Evolutionary conservation across 2,888 invertebrate genomes (phyloP).

Genomic region (Microchrysa polita): DNA sequence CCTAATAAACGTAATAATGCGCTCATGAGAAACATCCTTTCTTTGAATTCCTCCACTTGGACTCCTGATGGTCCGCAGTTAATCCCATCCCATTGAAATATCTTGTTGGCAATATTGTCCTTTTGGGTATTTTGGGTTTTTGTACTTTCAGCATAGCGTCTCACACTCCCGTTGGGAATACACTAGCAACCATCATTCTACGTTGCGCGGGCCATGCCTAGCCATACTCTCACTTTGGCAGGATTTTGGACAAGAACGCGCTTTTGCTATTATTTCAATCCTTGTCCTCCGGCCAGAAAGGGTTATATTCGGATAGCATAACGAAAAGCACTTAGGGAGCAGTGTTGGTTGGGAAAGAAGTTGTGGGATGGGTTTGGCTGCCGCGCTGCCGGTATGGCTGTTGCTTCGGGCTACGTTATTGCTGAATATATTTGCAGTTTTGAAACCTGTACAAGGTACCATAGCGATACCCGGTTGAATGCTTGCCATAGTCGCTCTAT

Average conservation of each 20-base stretch:
- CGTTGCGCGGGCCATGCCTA: no score
- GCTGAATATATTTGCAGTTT: conserved; percentile 12
- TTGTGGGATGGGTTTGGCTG: background rate
- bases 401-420: conserved; percentile 3
- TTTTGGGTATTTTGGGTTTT: background rate
- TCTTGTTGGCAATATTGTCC: background rate
- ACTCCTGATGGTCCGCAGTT: conserved; percentile 4
- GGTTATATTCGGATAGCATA: conserved; percentile 2
- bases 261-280: conserved; percentile 16
- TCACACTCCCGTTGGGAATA: background rate
- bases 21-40: conserved; percentile 9
- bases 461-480: background rate
- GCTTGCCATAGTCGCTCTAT: background rate
- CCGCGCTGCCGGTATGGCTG: background rate
- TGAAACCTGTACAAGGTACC: background rate
- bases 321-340: conserved; percentile 8
- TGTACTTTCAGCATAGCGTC: background rate
- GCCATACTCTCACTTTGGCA: background rate
- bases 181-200: background rate
- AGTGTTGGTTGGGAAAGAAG: conserved; percentile 6
- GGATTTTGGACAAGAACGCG: background rate
- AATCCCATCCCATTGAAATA: conserved; percentile 19
- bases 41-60: background rate
- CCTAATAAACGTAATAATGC: conserved; percentile 26
- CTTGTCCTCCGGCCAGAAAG: background rate